Evolutionary conservation across 2,888 invertebrate genomes (phyloP), one percentile per base, ranked within the genome.

Genomic region (Acleris cristana): DNA sequence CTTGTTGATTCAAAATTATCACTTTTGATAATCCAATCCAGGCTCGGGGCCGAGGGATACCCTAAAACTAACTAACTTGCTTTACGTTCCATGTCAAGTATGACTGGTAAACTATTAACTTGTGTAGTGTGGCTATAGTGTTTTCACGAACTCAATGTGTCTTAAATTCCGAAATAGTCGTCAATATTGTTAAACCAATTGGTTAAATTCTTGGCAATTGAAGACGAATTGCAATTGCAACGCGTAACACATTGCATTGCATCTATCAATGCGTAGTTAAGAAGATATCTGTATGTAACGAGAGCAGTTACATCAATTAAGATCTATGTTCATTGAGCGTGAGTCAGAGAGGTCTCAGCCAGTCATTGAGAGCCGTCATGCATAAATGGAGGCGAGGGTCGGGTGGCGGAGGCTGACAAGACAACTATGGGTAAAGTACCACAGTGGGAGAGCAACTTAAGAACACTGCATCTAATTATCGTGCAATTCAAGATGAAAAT

Each of bases 271-370:
- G 60, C 57, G 44, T 60, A 18, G 45, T 34, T 8, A 8, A 34
- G 30, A 12, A 51, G 51, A 26, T 57, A 66, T 57, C 51, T 19
- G 51, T 51, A 19, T 58, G 64, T 52, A 64, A 44, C 79, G 76
- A 74, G 76, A 80, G 79, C 78, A 78, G 81, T 82, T 80, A 78
- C 76, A 84, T 86, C 88, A 88, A 90, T 91, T 89, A 87, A 85
- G 85, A 83, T 83, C 83, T 85, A 87, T 89, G 84, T 86, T 87
- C 88, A 90, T 89, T 89, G 88, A 89, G 81, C 76, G 73, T 90
- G 90, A 90, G 83, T 89, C 89, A 88, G 78, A 80, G 76, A 80
- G 79, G 60, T 64, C 71, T 70, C 68, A 49, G 67, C 26, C 77
- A 76, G 81, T 84, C 90, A 89, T 90, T 90, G 88, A 90, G 85